Base-by-base conservation (phyloP, 2,888 invertebrate genomes). In the Sericinus montela region DNA sequence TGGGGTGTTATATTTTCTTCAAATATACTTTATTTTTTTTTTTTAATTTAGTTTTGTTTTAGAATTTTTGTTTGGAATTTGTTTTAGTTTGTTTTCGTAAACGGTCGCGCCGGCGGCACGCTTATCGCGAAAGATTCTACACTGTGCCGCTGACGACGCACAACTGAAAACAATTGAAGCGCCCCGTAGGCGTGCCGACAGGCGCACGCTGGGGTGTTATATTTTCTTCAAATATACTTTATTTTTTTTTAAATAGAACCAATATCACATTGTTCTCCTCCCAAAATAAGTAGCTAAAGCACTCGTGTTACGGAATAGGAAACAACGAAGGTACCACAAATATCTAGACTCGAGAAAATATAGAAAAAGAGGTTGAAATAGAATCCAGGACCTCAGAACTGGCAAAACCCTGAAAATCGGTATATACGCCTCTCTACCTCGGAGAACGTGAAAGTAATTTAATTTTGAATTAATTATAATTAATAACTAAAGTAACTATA, bases 131-230 rank as follows among this genome's bases (percentile, higher is more conserved):
- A 35, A 45, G 45, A 48, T 29, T 34, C 42, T 34, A 44, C 15
- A 30, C 44, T 30, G 46, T 16, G 2, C 48, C 44, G 41, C 54
- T 43, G 49, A 38, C 47, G 30, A 23, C 49, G 49, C 40, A 42
- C 14, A 8, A 54, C 54, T 54, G 52, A 52, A 39, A 35, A 41
- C 14, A 37, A 23, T 34, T n/a, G 45, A 36, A 29, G 23, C 23
- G 28, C 15, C 36, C 41, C 45, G 29, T 40, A 39, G 23, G 38
- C 32, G 23, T 39, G 25, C 32, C n/a, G 32, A 11, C 38, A 14
- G 14, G 28, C 15, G 36, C 45, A 23, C 32, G 9, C 4, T n/a
- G 25, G 28, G 28, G 36, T 28, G 30, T 38, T 34, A 34, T 41
- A 30, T 23, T 30, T 19, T 13, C 19, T 19, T 16, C 4, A 14